These are phyloP conservation scores for Clinocottus analis DNA, from an alignment of 2,113 vertebrate species.

Conservation along the genomic window DNA sequence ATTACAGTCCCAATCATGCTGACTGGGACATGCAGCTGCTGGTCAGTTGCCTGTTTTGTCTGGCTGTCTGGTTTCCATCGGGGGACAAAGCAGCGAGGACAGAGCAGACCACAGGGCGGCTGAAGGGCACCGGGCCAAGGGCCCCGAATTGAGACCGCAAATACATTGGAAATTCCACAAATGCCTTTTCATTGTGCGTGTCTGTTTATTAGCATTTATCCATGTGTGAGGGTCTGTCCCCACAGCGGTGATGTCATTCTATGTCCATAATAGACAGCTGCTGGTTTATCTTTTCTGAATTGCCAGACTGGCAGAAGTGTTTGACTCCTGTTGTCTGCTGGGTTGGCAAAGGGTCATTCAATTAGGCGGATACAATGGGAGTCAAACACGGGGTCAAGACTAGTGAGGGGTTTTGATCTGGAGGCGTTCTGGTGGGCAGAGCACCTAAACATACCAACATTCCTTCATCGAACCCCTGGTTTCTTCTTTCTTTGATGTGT, in stretches of 20 bases:
- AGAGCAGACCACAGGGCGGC: conserved; percentile 47
- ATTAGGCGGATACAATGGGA: conserved; percentile 65
- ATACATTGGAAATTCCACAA: conserved; percentile 77
- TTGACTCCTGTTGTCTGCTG: conserved; percentile 58
- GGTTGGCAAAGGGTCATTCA: conserved; percentile 56
- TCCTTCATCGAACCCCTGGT: conserved; percentile 56
- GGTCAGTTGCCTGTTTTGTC: conserved; percentile 68
- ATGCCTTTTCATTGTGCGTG: conserved; percentile 75
- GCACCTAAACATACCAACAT: conserved; percentile 43
- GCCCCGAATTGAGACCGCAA: conserved; percentile 65
- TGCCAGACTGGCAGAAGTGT: conserved; percentile 36
- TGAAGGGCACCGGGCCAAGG: conserved; percentile 60
- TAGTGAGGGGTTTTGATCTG: conserved; percentile 46
- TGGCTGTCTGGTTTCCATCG: conserved; percentile 71
- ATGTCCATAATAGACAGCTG: conserved; percentile 58
- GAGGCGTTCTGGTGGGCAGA: conserved; percentile 29
- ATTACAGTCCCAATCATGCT: conserved; percentile 33
- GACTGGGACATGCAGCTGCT: conserved; percentile 62
- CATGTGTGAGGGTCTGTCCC: conserved; percentile 60
- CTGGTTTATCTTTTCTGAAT: conserved; percentile 53
- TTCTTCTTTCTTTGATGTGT: conserved; percentile 43
- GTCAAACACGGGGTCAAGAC: conserved; percentile 57
- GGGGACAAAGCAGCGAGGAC: conserved; percentile 68
- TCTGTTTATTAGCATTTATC: conserved; percentile 68
- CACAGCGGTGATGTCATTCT: conserved; percentile 60